These are phyloP conservation scores for Silurus asotus DNA, from an alignment of 2,113 vertebrate genomes.

Conservation along the genomic window DNA sequence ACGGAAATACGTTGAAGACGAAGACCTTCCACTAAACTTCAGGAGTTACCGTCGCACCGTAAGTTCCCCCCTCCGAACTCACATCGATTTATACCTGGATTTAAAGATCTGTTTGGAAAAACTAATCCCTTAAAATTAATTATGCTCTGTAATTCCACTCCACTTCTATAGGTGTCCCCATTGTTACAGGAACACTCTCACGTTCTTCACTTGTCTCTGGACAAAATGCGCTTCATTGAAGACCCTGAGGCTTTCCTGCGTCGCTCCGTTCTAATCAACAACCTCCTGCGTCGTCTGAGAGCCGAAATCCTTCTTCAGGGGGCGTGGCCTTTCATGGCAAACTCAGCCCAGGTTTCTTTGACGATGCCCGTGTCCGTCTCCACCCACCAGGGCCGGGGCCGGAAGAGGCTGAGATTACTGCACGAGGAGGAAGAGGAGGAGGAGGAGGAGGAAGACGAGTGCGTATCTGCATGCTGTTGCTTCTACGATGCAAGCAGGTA, in stretches of 20 bases:
- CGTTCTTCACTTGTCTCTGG: constrained; percentile 92
- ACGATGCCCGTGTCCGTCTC: constrained; percentile 68
- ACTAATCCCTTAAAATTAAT: no score
- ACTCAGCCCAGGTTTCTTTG: constrained; percentile 67
- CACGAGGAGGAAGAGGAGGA: constrained; percentile 74
- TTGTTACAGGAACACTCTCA: constrained; percentile 90
- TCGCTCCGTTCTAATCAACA: constrained; percentile 94
- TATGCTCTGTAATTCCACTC: constrained; percentile 18
- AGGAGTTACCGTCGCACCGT: constrained; percentile 90
- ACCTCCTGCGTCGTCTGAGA: constrained; percentile 89
- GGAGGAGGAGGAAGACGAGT: constrained; percentile 74
- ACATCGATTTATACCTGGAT: background rate
- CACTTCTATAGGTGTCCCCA: constrained; percentile 78
- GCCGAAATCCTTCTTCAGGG: constrained; percentile 92
- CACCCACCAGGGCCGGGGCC: constrained; percentile 82
- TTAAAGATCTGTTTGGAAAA: background rate
- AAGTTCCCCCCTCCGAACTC: constrained; percentile 60
- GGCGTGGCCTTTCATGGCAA: constrained; percentile 84
- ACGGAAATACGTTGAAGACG: constrained; percentile 93
- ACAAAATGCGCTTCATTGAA: constrained; percentile 94
- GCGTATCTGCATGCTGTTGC: constrained; percentile 88
- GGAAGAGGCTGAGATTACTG: constrained; percentile 88
- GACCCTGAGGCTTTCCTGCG: constrained; percentile 93
- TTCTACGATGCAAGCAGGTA: constrained; percentile 88
- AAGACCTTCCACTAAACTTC: constrained; percentile 84